Percentiles rank a stretch among this genome's conserved stretches.
Evolutionary conservation across 2,113 vertebrate species (phyloP).

Genomic region (Hyperopisus bebe): DNA sequence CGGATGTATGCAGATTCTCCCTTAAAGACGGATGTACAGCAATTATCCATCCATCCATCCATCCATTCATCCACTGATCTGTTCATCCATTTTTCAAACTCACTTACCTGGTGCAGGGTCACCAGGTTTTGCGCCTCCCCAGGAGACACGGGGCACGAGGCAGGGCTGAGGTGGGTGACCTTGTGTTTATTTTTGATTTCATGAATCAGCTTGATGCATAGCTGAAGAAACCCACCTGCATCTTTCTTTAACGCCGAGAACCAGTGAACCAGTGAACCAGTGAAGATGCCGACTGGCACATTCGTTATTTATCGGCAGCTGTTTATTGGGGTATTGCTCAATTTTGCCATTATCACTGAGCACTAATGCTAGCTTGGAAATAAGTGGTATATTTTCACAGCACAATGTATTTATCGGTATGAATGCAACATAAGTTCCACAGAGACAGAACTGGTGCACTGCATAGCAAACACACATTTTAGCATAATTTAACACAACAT

Average conservation of each 20-base stretch:
- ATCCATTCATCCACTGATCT: not conserved
- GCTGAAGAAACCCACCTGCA: not conserved
- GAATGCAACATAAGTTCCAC: not conserved
- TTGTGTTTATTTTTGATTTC: not conserved
- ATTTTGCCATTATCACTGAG: not conserved
- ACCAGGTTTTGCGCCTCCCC: not conserved
- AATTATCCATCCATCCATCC: not conserved
- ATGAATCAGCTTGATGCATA: not conserved
- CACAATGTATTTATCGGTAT: not conserved
- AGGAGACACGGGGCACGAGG: not conserved
- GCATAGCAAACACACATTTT: not conserved
- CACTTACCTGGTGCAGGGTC: not conserved
- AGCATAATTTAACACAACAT: not conserved
- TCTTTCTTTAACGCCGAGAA: not conserved
- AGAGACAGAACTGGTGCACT: not conserved
- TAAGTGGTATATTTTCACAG: not conserved
- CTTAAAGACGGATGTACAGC: not conserved
- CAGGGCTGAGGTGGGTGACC: not conserved
- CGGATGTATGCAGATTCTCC: not conserved
- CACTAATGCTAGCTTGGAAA: not conserved
- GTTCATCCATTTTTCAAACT: not conserved
- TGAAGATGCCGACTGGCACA: not conserved
- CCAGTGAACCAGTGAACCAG: not conserved
- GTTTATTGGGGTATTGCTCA: not conserved
- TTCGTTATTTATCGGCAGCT: not conserved